A percentile compares a stretch with the other conserved stretches of the same genome.
These are phyloP conservation scores for Glossosoma conforme DNA, from an alignment of 1,140 invertebrate genomes.

Conservation along the genomic window DNA sequence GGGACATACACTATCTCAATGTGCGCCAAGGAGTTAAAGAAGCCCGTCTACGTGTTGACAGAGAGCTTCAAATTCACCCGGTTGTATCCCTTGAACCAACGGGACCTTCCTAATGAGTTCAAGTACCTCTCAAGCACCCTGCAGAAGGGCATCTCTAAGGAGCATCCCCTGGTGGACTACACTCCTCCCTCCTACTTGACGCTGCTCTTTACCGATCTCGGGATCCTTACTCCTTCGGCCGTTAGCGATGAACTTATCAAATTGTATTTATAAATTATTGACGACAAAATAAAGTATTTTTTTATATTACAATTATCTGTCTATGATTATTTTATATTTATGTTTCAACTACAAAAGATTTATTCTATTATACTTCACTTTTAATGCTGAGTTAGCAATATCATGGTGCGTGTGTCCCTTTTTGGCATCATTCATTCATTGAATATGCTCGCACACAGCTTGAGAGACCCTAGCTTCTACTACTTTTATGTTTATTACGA, in stretches of 20 bases:
- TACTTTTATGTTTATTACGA: too few relatives aligned
- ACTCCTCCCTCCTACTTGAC: slow-evolving; percentile 92
- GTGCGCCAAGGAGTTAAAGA: slow-evolving; percentile 87
- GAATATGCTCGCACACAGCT: too few relatives aligned
- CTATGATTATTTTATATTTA: not conserved
- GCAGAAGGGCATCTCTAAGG: slow-evolving; percentile 59
- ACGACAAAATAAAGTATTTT: slow-evolving; percentile 14
- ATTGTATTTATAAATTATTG: slow-evolving; percentile 73
- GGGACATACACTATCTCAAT: slow-evolving; percentile 89
- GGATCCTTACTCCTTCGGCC: slow-evolving; percentile 90
- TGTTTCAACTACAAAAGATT: not conserved
- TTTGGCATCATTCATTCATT: too few relatives aligned
- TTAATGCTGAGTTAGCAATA: not conserved
- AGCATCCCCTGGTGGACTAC: slow-evolving; percentile 91
- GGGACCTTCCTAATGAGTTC: slow-evolving; percentile 85
- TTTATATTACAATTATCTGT: slow-evolving; percentile 4
- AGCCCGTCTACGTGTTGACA: slow-evolving; percentile 91
- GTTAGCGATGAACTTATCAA: slow-evolving; percentile 97
- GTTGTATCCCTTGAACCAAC: slow-evolving; percentile 89
- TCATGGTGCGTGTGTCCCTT: too few relatives aligned
- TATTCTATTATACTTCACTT: not conserved
- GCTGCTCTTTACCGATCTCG: slow-evolving; percentile 91
- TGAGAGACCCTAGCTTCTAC: too few relatives aligned
- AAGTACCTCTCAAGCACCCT: slow-evolving; percentile 69
- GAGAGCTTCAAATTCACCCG: slow-evolving; percentile 97